These are phyloP conservation scores for Pelobates cultripes DNA, from an alignment of 2,797 vertebrate genomes.

Conservation along the genomic window DNA sequence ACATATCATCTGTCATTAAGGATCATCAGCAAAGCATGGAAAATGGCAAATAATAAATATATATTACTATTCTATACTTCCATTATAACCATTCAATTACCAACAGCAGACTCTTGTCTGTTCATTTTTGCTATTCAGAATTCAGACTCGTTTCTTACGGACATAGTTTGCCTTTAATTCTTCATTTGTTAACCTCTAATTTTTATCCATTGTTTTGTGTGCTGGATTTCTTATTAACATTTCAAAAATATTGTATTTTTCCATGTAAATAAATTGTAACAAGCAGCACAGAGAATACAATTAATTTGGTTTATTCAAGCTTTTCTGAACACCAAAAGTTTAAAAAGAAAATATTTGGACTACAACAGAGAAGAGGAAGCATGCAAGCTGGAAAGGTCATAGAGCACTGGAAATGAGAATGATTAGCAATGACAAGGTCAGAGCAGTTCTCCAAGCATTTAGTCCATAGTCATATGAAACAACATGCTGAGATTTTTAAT, in stretches of 20 bases:
- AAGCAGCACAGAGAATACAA: neutral
- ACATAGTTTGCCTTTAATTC: too few species aligned
- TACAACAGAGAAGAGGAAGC: slow-evolving; percentile 27
- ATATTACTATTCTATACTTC: too few species aligned
- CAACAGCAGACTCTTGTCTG: too few species aligned
- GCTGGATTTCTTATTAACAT: neutral
- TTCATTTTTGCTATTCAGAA: too few species aligned
- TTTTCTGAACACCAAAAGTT: slow-evolving; percentile 18
- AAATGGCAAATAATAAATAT: too few species aligned
- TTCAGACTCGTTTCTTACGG: too few species aligned
- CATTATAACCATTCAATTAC: too few species aligned
- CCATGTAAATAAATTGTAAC: neutral
- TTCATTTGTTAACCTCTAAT: neutral
- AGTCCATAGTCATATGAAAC: slow-evolving; percentile 5
- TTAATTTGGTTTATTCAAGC: neutral
- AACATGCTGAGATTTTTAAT: slow-evolving; percentile 45
- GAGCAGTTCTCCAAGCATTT: slow-evolving; percentile 3
- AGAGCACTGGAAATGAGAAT: slow-evolving; percentile 15
- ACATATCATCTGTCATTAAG: too few species aligned
- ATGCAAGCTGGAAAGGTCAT: neutral
- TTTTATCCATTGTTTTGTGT: neutral
- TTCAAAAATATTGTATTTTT: neutral
- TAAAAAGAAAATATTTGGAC: slow-evolving; percentile 6
- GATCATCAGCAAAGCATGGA: too few species aligned
- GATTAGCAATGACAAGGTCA: slow-evolving; percentile 46